These are phyloP conservation scores for Scaptomyza caliginosa DNA, from an alignment of 2,888 invertebrate species.

Conservation along the genomic window DNA sequence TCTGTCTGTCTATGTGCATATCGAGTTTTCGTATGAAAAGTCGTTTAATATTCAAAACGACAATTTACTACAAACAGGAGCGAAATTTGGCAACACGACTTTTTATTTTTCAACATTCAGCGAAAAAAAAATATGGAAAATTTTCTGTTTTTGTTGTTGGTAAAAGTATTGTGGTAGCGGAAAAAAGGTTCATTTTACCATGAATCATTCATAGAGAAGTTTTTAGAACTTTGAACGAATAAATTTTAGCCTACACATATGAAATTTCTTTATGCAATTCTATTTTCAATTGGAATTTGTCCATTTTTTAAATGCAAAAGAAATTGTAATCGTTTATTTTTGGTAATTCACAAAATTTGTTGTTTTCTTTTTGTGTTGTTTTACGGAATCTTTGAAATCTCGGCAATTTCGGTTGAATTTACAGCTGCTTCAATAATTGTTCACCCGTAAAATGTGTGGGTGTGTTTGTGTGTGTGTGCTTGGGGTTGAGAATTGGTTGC, in stretches of 20 bases:
- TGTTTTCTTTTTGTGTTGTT: background rate
- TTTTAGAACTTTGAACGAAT: too few relatives aligned
- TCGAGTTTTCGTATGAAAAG: slow-evolving; percentile 31
- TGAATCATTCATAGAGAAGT: too few relatives aligned
- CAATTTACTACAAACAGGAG: slow-evolving; percentile 30
- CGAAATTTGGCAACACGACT: slow-evolving; percentile 17
- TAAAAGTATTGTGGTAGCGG: too few relatives aligned
- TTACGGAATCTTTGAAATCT: background rate
- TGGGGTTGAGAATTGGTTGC: background rate
- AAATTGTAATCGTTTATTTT: too few relatives aligned
- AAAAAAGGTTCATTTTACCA: too few relatives aligned
- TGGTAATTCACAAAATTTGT: background rate
- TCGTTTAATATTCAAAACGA: slow-evolving; percentile 48
- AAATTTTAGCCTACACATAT: too few relatives aligned
- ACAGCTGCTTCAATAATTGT: background rate
- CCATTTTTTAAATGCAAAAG: too few relatives aligned
- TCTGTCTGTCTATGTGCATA: background rate
- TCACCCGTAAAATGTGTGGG: background rate
- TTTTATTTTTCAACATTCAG: background rate
- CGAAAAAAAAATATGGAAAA: background rate
- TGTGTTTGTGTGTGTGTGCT: background rate
- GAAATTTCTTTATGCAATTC: too few relatives aligned
- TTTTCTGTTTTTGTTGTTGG: too few relatives aligned
- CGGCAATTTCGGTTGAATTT: background rate
- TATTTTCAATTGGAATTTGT: too few relatives aligned